phyloP scores from a whole-genome alignment of 2,888 invertebrate genomes.

The Ochropleura leucogaster region DNA sequence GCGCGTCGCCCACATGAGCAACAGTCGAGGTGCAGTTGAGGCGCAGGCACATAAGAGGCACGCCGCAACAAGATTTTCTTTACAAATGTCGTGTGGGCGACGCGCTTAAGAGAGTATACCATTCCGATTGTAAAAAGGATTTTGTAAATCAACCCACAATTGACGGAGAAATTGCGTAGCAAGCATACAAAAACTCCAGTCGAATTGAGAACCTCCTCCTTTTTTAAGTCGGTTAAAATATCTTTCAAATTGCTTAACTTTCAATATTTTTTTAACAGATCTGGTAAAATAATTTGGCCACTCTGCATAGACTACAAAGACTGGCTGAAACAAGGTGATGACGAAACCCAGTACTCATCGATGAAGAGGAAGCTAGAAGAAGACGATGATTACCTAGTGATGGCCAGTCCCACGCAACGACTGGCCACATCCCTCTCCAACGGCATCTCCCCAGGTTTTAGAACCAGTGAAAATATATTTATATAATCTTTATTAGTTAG shows the following conservation, averaged over 20 bases:
- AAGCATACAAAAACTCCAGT: too few species aligned
- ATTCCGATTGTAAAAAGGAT: too few species aligned
- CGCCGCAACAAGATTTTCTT: too few species aligned
- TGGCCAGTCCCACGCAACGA: slow-evolving; percentile 78
- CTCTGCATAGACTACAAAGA: slow-evolving; percentile 90
- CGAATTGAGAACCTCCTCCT: too few species aligned
- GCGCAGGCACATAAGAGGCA: too few species aligned
- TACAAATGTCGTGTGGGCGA: too few species aligned
- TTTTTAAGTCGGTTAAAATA: too few species aligned
- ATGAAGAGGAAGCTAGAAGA: slow-evolving; percentile 84
- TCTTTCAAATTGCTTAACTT: background rate
- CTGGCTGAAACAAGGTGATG: slow-evolving; percentile 80
- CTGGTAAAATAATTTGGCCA: slow-evolving; percentile 88
- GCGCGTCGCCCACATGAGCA: too few species aligned
- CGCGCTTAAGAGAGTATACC: too few species aligned
- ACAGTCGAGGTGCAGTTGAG: too few species aligned
- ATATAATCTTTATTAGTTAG: slow-evolving; percentile 44
- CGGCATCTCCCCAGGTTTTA: slow-evolving; percentile 85
- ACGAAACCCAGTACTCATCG: slow-evolving; percentile 82
- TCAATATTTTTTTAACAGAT: slow-evolving; percentile 75
- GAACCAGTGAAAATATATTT: slow-evolving; percentile 80
- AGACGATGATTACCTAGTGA: slow-evolving; percentile 86
- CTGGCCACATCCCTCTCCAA: slow-evolving; percentile 80
- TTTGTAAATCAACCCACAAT: too few species aligned
- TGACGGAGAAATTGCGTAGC: too few species aligned